Percentiles rank a stretch among this genome's conserved stretches.
Evolutionary conservation across 92 coral and sea anemone species (phyloP).

Genomic region (Porites cylindrica): DNA sequence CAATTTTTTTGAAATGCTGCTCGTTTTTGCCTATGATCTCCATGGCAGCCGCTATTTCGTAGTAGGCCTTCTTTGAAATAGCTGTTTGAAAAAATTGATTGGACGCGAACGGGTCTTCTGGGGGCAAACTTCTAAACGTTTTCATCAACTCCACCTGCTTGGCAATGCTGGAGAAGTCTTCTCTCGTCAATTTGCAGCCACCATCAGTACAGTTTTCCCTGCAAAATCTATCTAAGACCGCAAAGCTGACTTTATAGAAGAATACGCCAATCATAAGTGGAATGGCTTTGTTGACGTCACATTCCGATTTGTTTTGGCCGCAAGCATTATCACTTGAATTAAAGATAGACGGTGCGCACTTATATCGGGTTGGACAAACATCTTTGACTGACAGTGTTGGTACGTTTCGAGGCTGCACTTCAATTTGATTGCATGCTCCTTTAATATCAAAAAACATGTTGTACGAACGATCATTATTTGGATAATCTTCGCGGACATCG

Average conservation of each 20-base stretch:
- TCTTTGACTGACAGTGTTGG: neutral
- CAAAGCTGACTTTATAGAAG: neutral
- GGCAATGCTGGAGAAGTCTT: neutral
- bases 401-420: neutral
- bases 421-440: too few relatives aligned
- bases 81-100: too few relatives aligned
- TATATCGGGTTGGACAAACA: neutral
- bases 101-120: too few relatives aligned
- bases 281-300: neutral
- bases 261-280: neutral
- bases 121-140: neutral
- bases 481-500: too few relatives aligned
- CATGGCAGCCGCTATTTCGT: too few relatives aligned
- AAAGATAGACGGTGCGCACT: neutral
- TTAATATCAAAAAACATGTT: too few relatives aligned
- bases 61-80: too few relatives aligned
- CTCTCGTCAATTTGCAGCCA: neutral
- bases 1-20: neutral
- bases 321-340: neutral
- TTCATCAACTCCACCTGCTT: constrained; percentile 8
- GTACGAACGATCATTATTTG: too few relatives aligned
- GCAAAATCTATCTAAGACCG: neutral
- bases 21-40: too few relatives aligned
- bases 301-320: neutral
- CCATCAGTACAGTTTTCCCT: too few relatives aligned